phyloP scores from a whole-genome alignment of 2,113 vertebrate genomes.

The Sprattus sprattus region DNA sequence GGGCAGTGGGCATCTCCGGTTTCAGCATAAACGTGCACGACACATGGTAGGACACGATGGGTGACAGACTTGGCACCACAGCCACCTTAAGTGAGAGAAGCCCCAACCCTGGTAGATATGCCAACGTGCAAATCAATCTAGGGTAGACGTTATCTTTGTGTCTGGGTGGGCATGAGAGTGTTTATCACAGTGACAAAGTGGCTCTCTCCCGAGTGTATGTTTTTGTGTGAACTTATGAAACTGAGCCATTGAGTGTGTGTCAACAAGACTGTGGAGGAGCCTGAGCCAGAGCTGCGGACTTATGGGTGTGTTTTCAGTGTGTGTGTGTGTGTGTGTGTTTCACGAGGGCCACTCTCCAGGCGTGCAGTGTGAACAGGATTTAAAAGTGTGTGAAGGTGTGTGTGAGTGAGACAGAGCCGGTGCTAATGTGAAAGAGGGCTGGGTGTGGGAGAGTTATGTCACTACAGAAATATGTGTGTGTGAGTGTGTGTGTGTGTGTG shows the following conservation, averaged over 20 bases:
- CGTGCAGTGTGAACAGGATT: conserved; percentile 6
- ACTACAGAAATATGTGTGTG: conserved; percentile 35
- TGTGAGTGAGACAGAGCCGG: neutral
- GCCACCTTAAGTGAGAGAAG: neutral
- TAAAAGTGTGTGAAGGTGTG: conserved; percentile 35
- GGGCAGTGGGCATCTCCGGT: too few species aligned
- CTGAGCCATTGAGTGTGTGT: conserved; percentile 7
- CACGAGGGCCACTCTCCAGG: neutral
- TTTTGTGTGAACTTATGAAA: conserved; percentile 6
- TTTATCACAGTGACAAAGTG: neutral
- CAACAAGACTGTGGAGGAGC: conserved; percentile 4
- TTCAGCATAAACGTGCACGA: neutral
- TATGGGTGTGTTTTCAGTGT: neutral
- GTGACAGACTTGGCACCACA: neutral
- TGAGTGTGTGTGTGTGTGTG: conserved; percentile 24
- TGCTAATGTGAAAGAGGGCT: conserved; percentile 30
- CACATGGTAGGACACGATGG: neutral
- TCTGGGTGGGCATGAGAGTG: neutral
- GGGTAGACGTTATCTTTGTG: neutral
- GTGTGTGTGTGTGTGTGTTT: conserved; percentile 12
- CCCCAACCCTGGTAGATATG: neutral
- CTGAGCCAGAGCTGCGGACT: neutral
- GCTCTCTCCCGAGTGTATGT: neutral
- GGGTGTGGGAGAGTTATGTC: conserved; percentile 41
- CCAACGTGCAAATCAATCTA: neutral